A percentile compares a stretch with the other conserved stretches of the same genome.
Conservation (phyloP, 2,888 invertebrate genomes). For the Scaptomyza cyrtandrae region DNA sequence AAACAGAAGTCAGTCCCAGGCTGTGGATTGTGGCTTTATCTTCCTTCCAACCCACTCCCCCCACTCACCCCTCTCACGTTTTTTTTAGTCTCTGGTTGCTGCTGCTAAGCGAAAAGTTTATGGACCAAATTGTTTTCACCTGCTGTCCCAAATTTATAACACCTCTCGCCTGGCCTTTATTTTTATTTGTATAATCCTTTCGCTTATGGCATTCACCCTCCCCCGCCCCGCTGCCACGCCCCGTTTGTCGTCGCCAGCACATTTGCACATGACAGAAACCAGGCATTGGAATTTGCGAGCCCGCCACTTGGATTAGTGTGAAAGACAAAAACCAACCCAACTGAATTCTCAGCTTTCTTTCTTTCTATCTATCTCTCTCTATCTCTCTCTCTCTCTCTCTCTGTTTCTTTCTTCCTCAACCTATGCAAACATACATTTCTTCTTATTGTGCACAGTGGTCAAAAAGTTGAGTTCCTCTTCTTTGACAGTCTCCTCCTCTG, state of each 20-base stretch:
- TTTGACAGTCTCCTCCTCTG: background rate
- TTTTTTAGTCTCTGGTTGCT: background rate
- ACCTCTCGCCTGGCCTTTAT: constrained; percentile 65
- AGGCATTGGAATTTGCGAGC: constrained; percentile 73
- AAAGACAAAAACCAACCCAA: constrained; percentile 71
- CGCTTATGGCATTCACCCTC: constrained; percentile 54
- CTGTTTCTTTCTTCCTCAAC: constrained; percentile 1
- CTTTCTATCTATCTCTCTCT: constrained; percentile 5
- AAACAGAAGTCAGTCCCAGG: constrained; percentile 56
- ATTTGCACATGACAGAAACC: constrained; percentile 76
- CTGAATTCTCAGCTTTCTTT: constrained; percentile 28
- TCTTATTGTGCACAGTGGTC: constrained; percentile 59
- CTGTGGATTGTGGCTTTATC: constrained; percentile 24
- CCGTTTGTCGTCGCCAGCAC: constrained; percentile 38
- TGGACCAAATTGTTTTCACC: constrained; percentile 79
- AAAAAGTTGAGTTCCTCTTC: constrained; percentile 5
- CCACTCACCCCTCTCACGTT: no score
- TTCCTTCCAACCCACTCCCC: no score
- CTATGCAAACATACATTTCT: constrained; percentile 47
- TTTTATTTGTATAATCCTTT: constrained; percentile 81
- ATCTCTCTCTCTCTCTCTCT: background rate
- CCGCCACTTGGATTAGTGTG: constrained; percentile 71
- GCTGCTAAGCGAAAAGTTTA: constrained; percentile 78
- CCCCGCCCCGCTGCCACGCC: background rate
- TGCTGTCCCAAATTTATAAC: constrained; percentile 79